A percentile compares a stretch with the other conserved stretches of the same genome.
Evolutionary conservation across 92 coral and sea anemone species (phyloP).

Genomic region (Montipora capitata): DNA sequence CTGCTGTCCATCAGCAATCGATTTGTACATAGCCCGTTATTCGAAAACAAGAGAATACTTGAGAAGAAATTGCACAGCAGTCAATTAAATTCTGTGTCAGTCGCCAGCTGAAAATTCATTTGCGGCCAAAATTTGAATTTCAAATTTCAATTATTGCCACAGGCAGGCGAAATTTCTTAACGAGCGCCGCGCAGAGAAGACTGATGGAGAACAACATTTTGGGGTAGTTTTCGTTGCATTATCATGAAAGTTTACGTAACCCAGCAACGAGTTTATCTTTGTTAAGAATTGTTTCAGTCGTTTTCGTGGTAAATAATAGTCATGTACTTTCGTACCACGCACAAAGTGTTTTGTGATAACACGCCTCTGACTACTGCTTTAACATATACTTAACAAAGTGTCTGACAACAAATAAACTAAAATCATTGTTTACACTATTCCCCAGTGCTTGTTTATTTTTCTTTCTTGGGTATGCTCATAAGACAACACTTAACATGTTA

Average conservation of each 20-base stretch:
- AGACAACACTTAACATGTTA: not conserved
- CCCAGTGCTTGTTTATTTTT: slow-evolving; percentile 51
- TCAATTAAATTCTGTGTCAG: not conserved
- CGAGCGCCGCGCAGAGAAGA: slow-evolving; percentile 6
- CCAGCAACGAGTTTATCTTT: slow-evolving; percentile 35
- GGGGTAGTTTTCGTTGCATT: slow-evolving; percentile 27
- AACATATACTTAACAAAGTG: slow-evolving; percentile 48
- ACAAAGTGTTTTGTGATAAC: slow-evolving; percentile 16
- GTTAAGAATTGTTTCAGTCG: slow-evolving; percentile 9
- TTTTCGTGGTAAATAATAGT: not conserved
- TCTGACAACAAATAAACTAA: slow-evolving; percentile 48
- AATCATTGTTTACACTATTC: slow-evolving; percentile 47
- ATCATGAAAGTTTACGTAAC: slow-evolving; percentile 18
- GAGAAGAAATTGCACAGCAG: not conserved
- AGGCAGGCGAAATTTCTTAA: slow-evolving; percentile 27
- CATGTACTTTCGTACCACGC: not conserved
- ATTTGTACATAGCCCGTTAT: not conserved
- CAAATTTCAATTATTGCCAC: slow-evolving; percentile 35
- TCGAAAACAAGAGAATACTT: not conserved
- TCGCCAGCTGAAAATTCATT: slow-evolving; percentile 32
- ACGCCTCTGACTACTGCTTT: slow-evolving; percentile 4
- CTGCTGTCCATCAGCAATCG: not conserved
- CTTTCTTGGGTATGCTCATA: slow-evolving; percentile 13
- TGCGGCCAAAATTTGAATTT: slow-evolving; percentile 40
- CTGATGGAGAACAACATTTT: slow-evolving; percentile 20